Percentiles rank a stretch among this genome's conserved stretches.
phyloP scores from a whole-genome alignment of 2,113 vertebrate species.

The Oreochromis tanganicae region DNA sequence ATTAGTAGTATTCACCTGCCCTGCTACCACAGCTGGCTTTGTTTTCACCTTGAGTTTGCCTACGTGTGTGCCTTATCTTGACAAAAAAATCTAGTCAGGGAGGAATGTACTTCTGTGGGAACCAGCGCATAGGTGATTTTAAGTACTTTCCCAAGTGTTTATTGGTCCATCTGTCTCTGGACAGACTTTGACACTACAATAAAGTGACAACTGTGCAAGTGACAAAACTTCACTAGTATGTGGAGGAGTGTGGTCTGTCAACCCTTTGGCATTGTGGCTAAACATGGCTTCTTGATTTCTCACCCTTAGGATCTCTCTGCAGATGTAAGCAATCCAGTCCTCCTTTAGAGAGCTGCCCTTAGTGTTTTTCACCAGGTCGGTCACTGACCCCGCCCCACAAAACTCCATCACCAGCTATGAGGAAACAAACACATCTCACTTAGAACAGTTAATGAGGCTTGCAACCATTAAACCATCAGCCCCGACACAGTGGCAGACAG shows the following conservation, averaged over 20 bases:
- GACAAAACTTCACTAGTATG: neutral
- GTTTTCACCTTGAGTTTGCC: neutral
- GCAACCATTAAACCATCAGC: neutral
- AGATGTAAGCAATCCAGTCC: conserved; percentile 91
- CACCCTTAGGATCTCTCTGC: conserved; percentile 88
- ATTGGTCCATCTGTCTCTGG: neutral
- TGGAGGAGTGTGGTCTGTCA: neutral
- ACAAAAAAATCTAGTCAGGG: neutral
- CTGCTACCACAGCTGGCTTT: neutral
- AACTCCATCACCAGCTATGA: conserved; percentile 91
- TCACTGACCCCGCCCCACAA: conserved; percentile 89
- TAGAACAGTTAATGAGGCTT: neutral
- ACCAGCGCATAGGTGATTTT: neutral
- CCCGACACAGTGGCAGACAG: conserved; percentile 1
- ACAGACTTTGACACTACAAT: neutral
- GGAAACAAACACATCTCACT: neutral
- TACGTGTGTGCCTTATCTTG: neutral
- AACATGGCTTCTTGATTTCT: conserved; percentile 12
- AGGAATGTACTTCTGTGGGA: neutral
- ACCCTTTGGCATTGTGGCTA: neutral
- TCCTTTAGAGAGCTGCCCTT: conserved; percentile 90
- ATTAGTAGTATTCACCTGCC: neutral
- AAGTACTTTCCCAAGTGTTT: neutral
- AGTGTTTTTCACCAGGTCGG: conserved; percentile 89
- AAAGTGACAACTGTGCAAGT: neutral